These are phyloP conservation scores for Upupa epops DNA, from an alignment of 2,113 vertebrate genomes.

Conservation along the genomic window DNA sequence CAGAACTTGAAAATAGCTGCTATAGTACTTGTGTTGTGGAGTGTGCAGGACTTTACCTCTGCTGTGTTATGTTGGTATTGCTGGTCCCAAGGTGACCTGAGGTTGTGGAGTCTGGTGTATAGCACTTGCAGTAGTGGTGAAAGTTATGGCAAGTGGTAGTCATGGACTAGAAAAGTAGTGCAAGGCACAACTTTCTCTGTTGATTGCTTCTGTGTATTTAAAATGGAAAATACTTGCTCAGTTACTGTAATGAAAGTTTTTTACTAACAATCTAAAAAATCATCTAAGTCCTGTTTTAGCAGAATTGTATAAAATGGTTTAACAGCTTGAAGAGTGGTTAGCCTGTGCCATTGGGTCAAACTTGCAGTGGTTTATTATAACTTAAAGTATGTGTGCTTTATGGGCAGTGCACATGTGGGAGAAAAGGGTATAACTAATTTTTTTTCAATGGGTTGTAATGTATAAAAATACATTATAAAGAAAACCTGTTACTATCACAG, in stretches of 20 bases:
- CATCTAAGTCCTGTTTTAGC: not conserved
- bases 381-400: not conserved
- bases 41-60: not conserved
- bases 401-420: not conserved
- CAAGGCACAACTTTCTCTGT: not conserved
- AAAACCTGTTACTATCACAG: not conserved
- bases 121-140: not conserved
- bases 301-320: not conserved
- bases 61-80: not conserved
- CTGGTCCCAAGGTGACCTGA: not conserved
- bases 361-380: not conserved
- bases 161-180: not conserved
- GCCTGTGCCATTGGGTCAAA: not conserved
- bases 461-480: not conserved
- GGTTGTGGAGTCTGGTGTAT: not conserved
- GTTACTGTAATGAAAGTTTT: not conserved
- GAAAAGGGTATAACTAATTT: not conserved
- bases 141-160: fast-evolving
- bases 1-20: not conserved
- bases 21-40: not conserved
- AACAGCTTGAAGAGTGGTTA: not conserved
- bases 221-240: not conserved
- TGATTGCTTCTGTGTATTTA: not conserved
- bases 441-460: not conserved
- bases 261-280: not conserved